Base-by-base conservation (phyloP, 2,888 invertebrate species). In the Tachystola acroxantha region DNA sequence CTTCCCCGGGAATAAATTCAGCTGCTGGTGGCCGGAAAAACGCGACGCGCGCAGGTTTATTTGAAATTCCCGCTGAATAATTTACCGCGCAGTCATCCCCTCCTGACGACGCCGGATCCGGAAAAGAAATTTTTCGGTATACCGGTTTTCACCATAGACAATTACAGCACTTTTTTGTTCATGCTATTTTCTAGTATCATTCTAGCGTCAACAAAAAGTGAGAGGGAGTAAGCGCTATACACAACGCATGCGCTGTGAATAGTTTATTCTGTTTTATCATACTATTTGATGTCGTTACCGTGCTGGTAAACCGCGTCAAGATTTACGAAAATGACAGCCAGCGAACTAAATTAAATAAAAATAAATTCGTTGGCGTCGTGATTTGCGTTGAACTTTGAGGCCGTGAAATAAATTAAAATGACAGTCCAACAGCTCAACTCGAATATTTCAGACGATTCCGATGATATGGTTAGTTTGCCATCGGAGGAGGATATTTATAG, bases 401-500 rank as follows among this genome's bases (percentile, higher is more conserved):
- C 68, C 55, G 72, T 68, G 70, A 85, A 86, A 86, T 84, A 87
- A 85, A 81, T 82, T 82, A 87, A 81, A 85, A 88, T 88, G 87
- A 88, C 87, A 85, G 87, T 88, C 69, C 86, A 85, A 60, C 85
- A 78, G 67, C 67, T 80, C 66, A 81, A 68, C 75, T 79, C 87
- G 63, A 85, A 81, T 81, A 84, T 81, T 81, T 85, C 87, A 75
- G 86, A 87, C 82, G 85, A 85, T 69, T 84, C 82, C 26, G 84
- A 85, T 75, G 85, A 85, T 82, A 85, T 84, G 84, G 86, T 84
- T 64, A 86, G 85, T 59, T 77, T 82, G 75, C 82, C 84, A 57
- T 76, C 81, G 37, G 91, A 92, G 64, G 90, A 91, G 51, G 91
- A 92, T 65, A 84, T 91, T 64, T 92, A 93, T 67, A 91, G 91